Base-by-base conservation (phyloP, 2,113 vertebrate genomes). In the Caloenas nicobarica region DNA sequence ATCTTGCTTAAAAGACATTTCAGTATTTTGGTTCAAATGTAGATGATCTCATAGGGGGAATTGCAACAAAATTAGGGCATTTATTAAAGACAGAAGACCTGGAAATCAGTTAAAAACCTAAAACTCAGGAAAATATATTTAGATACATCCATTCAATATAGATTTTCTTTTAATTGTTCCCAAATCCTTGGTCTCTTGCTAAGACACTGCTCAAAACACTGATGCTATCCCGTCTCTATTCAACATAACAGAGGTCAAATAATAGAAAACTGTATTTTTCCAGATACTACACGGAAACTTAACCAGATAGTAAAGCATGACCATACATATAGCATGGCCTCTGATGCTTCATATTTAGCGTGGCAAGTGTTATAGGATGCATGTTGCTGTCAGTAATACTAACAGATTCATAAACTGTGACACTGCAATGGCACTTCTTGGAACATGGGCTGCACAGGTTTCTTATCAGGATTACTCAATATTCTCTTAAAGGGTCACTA, bases 11-110 rank as follows among this genome's bases (percentile, higher is more conserved):
- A 96, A 95, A 92, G 86, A 94, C 31, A 81, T 95, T 95, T 95
- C 93, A 91, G 57, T 86, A 50, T n/a, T 95, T 97, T 64, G 28
- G 60, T 96, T 94, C 91, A 88, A 81, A 90, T 77, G 46, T 34
- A 86, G 76, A 95, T 96, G 93, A 96, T 94, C 91, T 96, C 95
- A 97, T 86, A 92, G n/a, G 6, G 65, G 50, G 80, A 95, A 87
- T 76, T 95, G 44, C 46, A 95, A 46, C 51, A 58, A 90, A 90
- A 83, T 28, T 5, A 57, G 86, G 64, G 5, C 54, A 40, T 88
- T 96, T 95, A 93, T 96, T 95, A 89, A 93, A 96, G 87, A 88
- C 91, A 95, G 94, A 91, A 94, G 46, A 86, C 50, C 81, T 91
- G 88, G 73, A 91, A 92, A 94, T 77, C 38, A 31, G 73, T 95